Evolutionary conservation across 30 jellyfish, hydroid and myxozoan species (phyloP).

Genomic region (Pseudorhiza aurosa): DNA sequence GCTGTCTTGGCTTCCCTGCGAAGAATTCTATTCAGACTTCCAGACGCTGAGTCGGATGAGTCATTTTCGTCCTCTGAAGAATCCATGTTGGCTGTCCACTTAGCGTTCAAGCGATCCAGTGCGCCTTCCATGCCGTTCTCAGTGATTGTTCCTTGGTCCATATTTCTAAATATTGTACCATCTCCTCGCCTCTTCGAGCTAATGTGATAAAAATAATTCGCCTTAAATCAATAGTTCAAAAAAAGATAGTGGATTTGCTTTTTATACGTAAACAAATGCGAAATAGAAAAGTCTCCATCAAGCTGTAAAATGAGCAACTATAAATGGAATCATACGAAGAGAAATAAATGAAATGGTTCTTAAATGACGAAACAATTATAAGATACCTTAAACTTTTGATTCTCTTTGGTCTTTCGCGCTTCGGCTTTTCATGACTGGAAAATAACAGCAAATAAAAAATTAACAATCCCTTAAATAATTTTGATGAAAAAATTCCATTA

Average conservation of each 20-base stretch:
- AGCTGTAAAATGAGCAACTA: no score
- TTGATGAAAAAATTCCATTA: not conserved
- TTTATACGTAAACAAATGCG: no score
- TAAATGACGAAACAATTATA: not conserved
- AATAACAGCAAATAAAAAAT: not conserved
- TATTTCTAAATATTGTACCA: conserved; percentile 16
- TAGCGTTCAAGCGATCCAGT: conserved; percentile 72
- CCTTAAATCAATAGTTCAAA: no score
- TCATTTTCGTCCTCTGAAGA: conserved; percentile 86
- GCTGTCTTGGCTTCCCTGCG: conserved; percentile 80
- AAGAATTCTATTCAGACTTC: conserved; percentile 68
- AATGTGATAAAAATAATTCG: no score
- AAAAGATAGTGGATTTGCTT: no score
- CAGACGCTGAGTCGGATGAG: conserved; percentile 74
- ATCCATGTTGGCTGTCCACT: conserved; percentile 77
- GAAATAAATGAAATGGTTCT: not conserved
- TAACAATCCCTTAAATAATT: no score
- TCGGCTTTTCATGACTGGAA: conserved; percentile 87
- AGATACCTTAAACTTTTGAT: conserved; percentile 75
- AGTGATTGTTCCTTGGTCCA: conserved; percentile 68
- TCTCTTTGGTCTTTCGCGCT: conserved; percentile 89
- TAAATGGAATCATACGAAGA: no score
- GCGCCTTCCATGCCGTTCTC: conserved; percentile 53
- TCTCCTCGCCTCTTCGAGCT: conserved; percentile 59
- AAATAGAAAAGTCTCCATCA: no score